A percentile compares a stretch with the other conserved stretches of the same genome.
phyloP scores from a whole-genome alignment of 2,113 vertebrate species.

The Chloropsis hardwickii region DNA sequence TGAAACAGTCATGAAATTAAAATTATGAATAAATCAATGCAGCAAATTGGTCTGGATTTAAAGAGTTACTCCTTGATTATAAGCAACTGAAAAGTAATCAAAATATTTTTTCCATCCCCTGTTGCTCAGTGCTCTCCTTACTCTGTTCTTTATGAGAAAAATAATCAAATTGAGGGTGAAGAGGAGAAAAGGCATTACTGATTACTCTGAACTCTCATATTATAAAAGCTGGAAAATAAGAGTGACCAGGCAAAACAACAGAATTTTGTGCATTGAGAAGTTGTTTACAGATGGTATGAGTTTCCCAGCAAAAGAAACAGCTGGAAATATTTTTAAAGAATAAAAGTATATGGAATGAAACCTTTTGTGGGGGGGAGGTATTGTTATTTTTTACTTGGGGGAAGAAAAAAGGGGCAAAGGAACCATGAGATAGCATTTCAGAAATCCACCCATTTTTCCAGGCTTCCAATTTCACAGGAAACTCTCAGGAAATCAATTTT shows the following conservation, averaged over 20 bases:
- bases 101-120: slow-evolving; percentile 41
- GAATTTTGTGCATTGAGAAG: not conserved
- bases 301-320: slow-evolving; percentile 25
- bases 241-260: slow-evolving; percentile 13
- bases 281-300: slow-evolving; percentile 30
- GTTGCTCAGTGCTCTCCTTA: slow-evolving; percentile 22
- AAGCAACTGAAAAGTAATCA: slow-evolving; percentile 56
- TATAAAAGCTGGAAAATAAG: slow-evolving; percentile 32
- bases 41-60: slow-evolving; percentile 22
- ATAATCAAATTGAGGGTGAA: slow-evolving; percentile 53
- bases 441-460: slow-evolving; percentile 59
- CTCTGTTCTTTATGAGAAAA: slow-evolving; percentile 1
- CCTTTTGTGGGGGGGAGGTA: not conserved
- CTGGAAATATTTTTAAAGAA: slow-evolving; percentile 32
- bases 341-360: not conserved
- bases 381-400: slow-evolving; percentile 10
- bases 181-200: slow-evolving; percentile 22
- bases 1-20: slow-evolving; percentile 22
- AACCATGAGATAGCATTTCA: slow-evolving; percentile 41
- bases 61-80: slow-evolving; percentile 38
- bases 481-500: slow-evolving; percentile 71
- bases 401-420: not conserved
- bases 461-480: slow-evolving; percentile 74
- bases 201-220: slow-evolving; percentile 7
- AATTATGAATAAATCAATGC: slow-evolving; percentile 40